These are phyloP conservation scores for Riparia riparia DNA, from an alignment of 2,113 vertebrate genomes.

Conservation along the genomic window DNA sequence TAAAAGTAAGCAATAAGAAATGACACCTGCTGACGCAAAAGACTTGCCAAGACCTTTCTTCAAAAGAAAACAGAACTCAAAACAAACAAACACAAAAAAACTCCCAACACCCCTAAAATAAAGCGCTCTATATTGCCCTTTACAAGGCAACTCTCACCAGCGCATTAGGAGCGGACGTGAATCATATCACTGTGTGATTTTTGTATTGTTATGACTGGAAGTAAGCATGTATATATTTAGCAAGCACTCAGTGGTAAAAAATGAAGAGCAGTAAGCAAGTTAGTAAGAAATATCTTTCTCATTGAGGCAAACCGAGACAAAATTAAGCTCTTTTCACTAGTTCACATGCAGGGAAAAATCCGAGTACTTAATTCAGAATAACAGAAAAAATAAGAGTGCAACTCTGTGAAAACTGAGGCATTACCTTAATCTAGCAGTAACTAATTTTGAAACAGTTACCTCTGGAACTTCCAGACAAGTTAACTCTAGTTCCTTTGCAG, in stretches of 20 bases:
- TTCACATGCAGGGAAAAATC: not conserved
- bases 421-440: not conserved
- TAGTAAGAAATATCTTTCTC: not conserved
- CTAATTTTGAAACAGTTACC: not conserved
- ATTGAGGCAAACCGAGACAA: not conserved
- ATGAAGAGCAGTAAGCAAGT: not conserved
- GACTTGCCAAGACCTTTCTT: slow-evolving; percentile 8
- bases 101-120: not conserved
- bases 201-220: slow-evolving; percentile 37
- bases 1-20: slow-evolving; percentile 48
- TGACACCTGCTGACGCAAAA: slow-evolving; percentile 34
- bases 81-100: not conserved
- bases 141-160: not conserved
- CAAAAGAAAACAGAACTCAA: not conserved
- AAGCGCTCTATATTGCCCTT: not conserved
- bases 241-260: not conserved
- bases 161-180: not conserved
- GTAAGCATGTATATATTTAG: slow-evolving; percentile 21
- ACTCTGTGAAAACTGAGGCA: not conserved
- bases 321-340: not conserved
- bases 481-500: not conserved
- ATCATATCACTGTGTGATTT: not conserved
- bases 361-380: not conserved
- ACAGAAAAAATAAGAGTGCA: not conserved
- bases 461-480: not conserved